Conservation (phyloP, 2,797 vertebrate genomes). For the Mastacembelus armatus region DNA sequence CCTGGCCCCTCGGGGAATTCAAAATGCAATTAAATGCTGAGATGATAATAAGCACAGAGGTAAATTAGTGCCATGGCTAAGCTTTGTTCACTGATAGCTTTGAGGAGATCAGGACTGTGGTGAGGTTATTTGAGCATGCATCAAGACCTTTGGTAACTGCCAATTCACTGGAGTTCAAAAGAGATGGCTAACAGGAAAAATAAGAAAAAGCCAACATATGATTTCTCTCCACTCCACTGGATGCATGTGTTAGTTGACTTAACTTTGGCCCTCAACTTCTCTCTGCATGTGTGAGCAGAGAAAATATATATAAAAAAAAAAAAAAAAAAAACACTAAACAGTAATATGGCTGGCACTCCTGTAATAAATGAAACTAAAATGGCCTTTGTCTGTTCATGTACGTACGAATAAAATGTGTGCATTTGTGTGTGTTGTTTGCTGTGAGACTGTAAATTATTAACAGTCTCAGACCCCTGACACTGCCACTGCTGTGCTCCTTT, state of each 20-base stretch:
- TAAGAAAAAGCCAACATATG: not conserved
- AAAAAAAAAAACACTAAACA: conserved; percentile 28
- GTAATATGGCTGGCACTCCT: conserved; percentile 23
- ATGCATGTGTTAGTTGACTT: not conserved
- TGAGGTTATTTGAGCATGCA: conserved; percentile 30
- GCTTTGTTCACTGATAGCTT: conserved; percentile 24
- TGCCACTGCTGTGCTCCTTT: conserved; percentile 40
- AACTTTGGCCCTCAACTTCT: conserved; percentile 10
- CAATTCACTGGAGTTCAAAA: not conserved
- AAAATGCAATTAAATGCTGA: conserved; percentile 64
- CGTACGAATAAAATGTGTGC: conserved; percentile 16
- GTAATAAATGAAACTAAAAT: conserved; percentile 36
- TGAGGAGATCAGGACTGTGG: conserved; percentile 13
- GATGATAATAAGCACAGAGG: conserved; percentile 55
- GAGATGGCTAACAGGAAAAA: not conserved
- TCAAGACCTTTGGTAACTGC: conserved; percentile 22
- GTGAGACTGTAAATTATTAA: conserved; percentile 73
- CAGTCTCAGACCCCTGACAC: conserved; percentile 59
- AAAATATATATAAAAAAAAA: conserved; percentile 31
- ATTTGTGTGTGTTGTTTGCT: conserved; percentile 48
- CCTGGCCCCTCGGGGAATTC: conserved; percentile 28
- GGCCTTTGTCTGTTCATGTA: conserved; percentile 39
- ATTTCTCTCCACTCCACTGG: not conserved
- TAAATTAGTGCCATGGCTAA: conserved; percentile 41
- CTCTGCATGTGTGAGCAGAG: not conserved